These are phyloP conservation scores for Neostethus bicornis DNA, from an alignment of 2,797 vertebrate genomes.

Conservation along the genomic window DNA sequence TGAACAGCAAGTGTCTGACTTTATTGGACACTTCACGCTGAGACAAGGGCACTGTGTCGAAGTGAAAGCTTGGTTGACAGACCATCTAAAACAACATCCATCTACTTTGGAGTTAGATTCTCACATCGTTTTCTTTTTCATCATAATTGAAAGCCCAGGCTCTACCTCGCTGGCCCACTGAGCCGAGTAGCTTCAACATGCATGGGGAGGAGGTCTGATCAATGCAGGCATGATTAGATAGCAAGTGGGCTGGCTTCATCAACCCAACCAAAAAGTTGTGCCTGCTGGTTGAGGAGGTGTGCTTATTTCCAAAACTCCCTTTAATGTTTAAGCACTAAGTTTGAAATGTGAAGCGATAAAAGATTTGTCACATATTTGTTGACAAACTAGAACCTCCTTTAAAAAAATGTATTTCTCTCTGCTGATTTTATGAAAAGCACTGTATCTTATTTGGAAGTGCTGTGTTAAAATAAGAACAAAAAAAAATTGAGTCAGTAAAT, in stretches of 20 bases:
- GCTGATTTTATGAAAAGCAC: too few species aligned
- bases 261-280: constrained; percentile 33
- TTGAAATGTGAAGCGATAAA: constrained; percentile 27
- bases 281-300: constrained; percentile 28
- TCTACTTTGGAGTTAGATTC: constrained; percentile 42
- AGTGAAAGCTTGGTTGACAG: constrained; percentile 52
- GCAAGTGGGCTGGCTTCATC: constrained; percentile 43
- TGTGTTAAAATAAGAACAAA: constrained; percentile 39
- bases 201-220: constrained; percentile 60
- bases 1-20: constrained; percentile 53
- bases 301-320: constrained; percentile 17
- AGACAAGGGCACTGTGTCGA: constrained; percentile 44
- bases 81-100: constrained; percentile 60
- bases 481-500: constrained; percentile 33
- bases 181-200: constrained; percentile 51
- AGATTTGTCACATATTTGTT: constrained; percentile 26
- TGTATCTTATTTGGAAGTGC: constrained; percentile 30
- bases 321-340: constrained; percentile 21
- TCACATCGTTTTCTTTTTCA: constrained; percentile 54
- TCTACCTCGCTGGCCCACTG: constrained; percentile 53
- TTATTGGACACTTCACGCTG: constrained; percentile 50
- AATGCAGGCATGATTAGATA: constrained; percentile 63
- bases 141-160: constrained; percentile 60
- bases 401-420: constrained; percentile 27
- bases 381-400: constrained; percentile 52